Conservation (phyloP, 2,113 vertebrate genomes). For the Perca fluviatilis region DNA sequence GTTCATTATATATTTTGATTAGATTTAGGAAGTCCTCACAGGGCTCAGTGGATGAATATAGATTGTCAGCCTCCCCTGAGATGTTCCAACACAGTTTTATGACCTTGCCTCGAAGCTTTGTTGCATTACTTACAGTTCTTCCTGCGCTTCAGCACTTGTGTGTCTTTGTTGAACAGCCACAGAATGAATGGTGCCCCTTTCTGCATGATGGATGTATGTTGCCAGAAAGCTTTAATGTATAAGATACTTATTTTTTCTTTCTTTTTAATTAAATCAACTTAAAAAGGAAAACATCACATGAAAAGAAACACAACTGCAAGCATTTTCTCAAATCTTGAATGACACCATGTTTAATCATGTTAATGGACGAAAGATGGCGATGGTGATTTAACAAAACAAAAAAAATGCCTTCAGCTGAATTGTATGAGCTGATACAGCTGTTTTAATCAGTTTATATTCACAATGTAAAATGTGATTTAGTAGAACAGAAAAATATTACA, state of each 20-base stretch:
- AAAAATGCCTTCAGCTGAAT: conserved; percentile 21
- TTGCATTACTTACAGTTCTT: conserved; percentile 67
- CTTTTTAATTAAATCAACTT: conserved; percentile 36
- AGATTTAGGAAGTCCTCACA: conserved; percentile 38
- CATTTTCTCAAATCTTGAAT: conserved; percentile 24
- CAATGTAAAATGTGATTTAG: background rate
- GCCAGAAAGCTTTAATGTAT: conserved; percentile 29
- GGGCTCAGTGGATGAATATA: conserved; percentile 34
- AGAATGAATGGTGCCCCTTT: conserved; percentile 52
- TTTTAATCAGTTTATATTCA: conserved; percentile 27
- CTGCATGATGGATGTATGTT: conserved; percentile 15
- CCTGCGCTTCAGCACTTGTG: conserved; percentile 49
- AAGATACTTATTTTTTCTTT: background rate
- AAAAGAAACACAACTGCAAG: conserved; percentile 37
- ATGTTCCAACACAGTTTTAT: conserved; percentile 63
- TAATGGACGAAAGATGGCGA: conserved; percentile 48
- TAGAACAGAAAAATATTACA: background rate
- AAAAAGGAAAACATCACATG: conserved; percentile 27
- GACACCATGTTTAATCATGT: conserved; percentile 53
- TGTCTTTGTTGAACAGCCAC: conserved; percentile 42
- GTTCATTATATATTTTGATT: conserved; percentile 38
- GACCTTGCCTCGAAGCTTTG: conserved; percentile 71
- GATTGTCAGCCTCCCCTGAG: conserved; percentile 38
- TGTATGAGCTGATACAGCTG: conserved; percentile 25
- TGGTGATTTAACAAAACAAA: background rate